Conservation (phyloP, 2,888 invertebrate species). For the Hydropsyche betteni region DNA sequence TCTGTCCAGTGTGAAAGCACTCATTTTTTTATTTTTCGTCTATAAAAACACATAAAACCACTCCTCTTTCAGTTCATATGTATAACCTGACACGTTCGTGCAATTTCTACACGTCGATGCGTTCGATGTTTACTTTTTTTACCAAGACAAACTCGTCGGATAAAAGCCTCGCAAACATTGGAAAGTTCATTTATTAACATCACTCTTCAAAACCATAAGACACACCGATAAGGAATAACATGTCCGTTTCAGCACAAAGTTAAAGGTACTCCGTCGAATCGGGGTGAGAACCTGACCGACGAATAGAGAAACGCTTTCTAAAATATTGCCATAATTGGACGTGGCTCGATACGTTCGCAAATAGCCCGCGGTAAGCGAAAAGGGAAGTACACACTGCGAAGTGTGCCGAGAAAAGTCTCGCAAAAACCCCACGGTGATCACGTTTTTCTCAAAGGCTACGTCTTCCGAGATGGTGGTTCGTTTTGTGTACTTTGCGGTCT, state of each 20-base stretch:
- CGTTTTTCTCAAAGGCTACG: background rate
- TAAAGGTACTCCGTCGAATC: no score
- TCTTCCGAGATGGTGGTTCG: background rate
- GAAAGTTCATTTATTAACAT: background rate
- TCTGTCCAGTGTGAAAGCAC: conserved; percentile 4
- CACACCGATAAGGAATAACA: no score
- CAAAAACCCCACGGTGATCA: background rate
- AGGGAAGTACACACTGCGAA: background rate
- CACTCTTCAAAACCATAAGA: no score
- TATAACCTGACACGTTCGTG: background rate
- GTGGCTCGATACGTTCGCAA: conserved; percentile 32
- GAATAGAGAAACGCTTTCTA: conserved; percentile 43
- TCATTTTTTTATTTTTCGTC: conserved; percentile 3
- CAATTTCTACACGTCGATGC: background rate
- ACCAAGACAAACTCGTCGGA: background rate
- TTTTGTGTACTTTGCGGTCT: background rate
- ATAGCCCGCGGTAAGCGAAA: conserved; percentile 6
- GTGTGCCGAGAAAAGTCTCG: conserved; percentile 20
- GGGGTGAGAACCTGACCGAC: no score
- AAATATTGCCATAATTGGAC: conserved; percentile 43
- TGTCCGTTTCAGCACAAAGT: no score
- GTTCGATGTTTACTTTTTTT: conserved; percentile 6
- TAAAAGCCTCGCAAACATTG: conserved; percentile 8
- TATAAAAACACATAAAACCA: conserved; percentile 11
- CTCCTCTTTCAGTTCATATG: conserved; percentile 4